A percentile compares a stretch with the other conserved stretches of the same genome.
Conservation (phyloP, 2,888 invertebrate genomes). For the Torymus texanus region DNA sequence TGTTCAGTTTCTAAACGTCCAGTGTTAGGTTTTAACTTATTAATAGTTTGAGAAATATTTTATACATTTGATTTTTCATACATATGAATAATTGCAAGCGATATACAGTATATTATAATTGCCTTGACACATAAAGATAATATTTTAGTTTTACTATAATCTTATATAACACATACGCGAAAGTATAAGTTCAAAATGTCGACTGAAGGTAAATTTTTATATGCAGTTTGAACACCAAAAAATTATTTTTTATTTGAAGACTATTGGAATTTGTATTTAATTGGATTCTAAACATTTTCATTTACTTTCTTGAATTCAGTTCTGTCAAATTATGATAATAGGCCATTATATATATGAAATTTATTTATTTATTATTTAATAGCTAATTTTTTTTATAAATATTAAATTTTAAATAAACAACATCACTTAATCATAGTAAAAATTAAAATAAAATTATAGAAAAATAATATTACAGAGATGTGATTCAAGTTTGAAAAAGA, state of each 20-base stretch:
- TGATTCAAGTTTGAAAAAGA: slow-evolving; percentile 7
- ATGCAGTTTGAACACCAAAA: slow-evolving; percentile 16
- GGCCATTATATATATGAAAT: slow-evolving; percentile 24
- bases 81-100: slow-evolving; percentile 16
- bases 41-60: slow-evolving; percentile 13
- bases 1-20: slow-evolving; percentile 17
- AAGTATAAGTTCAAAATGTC: slow-evolving; percentile 15
- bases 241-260: slow-evolving; percentile 29
- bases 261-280: slow-evolving; percentile 3
- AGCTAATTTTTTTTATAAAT: slow-evolving; percentile 19
- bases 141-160: slow-evolving; percentile 22
- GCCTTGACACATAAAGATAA: slow-evolving; percentile 16
- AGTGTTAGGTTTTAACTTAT: slow-evolving; percentile 35
- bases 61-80: slow-evolving; percentile 1
- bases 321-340: slow-evolving; percentile 23
- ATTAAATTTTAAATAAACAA: slow-evolving; percentile 16
- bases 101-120: slow-evolving; percentile 10
- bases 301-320: slow-evolving; percentile 12
- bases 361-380: slow-evolving; percentile 52
- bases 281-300: slow-evolving; percentile 1
- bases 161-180: slow-evolving; percentile 9
- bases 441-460: neutral
- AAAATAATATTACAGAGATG: slow-evolving; percentile 21
- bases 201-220: slow-evolving; percentile 40
- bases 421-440: slow-evolving; percentile 22